These are phyloP conservation scores for Ambastaia sidthimunki DNA, from an alignment of 2,797 vertebrate species.

Conservation along the genomic window DNA sequence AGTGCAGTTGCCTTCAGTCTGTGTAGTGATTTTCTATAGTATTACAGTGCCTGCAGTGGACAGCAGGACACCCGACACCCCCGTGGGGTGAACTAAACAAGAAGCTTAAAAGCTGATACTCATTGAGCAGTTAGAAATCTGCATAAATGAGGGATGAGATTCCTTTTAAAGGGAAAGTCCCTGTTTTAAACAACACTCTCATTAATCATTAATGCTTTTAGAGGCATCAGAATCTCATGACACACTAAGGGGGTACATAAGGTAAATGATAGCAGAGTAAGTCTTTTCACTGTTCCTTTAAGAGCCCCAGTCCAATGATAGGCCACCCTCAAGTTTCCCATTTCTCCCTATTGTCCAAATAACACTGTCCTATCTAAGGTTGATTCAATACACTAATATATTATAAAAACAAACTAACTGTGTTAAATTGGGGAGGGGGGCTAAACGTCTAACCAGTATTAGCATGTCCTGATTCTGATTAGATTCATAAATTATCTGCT, in stretches of 20 bases:
- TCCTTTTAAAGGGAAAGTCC: slow-evolving; percentile 40
- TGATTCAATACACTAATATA: no score
- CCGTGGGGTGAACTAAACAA: slow-evolving; percentile 54
- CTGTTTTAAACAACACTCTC: slow-evolving; percentile 35
- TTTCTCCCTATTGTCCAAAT: slow-evolving; percentile 52
- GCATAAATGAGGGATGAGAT: slow-evolving; percentile 45
- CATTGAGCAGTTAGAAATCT: slow-evolving; percentile 30
- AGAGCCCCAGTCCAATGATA: no score
- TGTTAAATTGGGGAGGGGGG: no score
- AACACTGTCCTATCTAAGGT: slow-evolving; percentile 40
- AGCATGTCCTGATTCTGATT: background rate
- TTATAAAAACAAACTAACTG: no score
- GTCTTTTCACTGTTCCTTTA: slow-evolving; percentile 55
- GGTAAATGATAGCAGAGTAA: slow-evolving; percentile 45
- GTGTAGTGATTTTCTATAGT: slow-evolving; percentile 8
- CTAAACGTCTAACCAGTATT: no score
- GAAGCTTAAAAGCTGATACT: slow-evolving; percentile 49
- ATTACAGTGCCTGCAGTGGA: slow-evolving; percentile 43
- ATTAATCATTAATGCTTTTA: slow-evolving; percentile 45
- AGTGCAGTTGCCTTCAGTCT: background rate
- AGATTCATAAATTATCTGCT: background rate
- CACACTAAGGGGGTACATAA: slow-evolving; percentile 18
- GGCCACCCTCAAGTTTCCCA: slow-evolving; percentile 52
- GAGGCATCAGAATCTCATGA: background rate
- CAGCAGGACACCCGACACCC: slow-evolving; percentile 52